Evolutionary conservation across 64 coral and sea anemone genomes (phyloP), one percentile per base, ranked within the genome.

Genomic region (Stylophora pistillata): DNA sequence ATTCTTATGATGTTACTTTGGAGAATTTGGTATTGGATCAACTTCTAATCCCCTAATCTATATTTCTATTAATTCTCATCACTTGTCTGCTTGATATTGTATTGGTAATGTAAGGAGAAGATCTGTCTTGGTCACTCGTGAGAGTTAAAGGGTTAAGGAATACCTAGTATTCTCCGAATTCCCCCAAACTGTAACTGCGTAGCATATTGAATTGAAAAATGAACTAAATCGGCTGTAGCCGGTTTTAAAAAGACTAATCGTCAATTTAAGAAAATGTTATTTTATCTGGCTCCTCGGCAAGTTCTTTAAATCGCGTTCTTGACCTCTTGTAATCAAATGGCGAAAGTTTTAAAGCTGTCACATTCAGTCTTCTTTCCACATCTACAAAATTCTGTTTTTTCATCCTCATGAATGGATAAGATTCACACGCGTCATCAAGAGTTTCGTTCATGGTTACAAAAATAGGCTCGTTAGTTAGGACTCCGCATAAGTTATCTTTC

Each of bases 321-420:
- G 95, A 97, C 87, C 95, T 89, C 30, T 97, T 97, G 73, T 93
- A 97, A 53, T 97, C 95, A 82, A 97, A 97, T 12, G 95, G 95
- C 30, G 95, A 93, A 20, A 97, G 30, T 85, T 93, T 97, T 6
- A 97, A 54, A 64, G 74, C 72, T 30, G 74, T 73, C 20, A 90
- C 65, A 14, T 74, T 79, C 31, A 92, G 81, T 41, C 13, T 26
- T 13, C 33, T 82, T 17, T 93, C 90, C 55, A 86, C 86, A 72
- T 73, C 87, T 60, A 85, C 30, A 69, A 97, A 76, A 5, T 71
- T 90, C 23, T 56, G 63, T 12, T 72, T 74, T 9, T 73, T 31
- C 91, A 97, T 93, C 17, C 73, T 75, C 55, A 9, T 71, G 56
- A 93, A 97, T 61, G 95, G 95, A 81, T 87, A 97, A 18, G n/a